phyloP scores from a whole-genome alignment of 2,113 vertebrate genomes.

The Periophthalmus modestus region DNA sequence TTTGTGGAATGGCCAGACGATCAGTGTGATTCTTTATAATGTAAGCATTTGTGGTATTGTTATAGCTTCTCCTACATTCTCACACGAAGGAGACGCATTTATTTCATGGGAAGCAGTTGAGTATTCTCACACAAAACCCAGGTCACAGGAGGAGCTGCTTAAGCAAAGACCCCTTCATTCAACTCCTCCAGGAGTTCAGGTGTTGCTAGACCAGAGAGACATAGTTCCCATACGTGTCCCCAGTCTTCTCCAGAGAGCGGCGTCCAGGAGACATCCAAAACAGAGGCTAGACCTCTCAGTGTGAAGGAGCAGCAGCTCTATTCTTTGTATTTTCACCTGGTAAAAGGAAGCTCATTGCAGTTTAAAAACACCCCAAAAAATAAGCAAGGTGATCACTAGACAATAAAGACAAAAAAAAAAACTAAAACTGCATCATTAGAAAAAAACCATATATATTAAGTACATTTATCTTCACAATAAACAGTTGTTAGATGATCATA shows the following conservation, averaged over 20 bases:
- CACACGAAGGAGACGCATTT: neutral
- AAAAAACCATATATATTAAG: too few species aligned
- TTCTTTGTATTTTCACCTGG: too few species aligned
- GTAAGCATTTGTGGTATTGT: constrained; percentile 34
- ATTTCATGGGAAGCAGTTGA: neutral
- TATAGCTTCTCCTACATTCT: constrained; percentile 2
- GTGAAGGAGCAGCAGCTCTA: too few species aligned
- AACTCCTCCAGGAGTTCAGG: neutral
- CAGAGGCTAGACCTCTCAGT: neutral
- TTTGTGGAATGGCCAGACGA: constrained; percentile 20
- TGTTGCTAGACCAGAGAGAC: neutral
- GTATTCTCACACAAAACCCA: neutral
- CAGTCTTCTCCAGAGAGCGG: neutral
- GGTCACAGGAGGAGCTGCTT: neutral
- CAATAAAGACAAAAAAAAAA: too few species aligned
- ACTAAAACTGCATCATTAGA: too few species aligned
- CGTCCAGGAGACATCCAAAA: neutral
- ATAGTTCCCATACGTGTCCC: neutral
- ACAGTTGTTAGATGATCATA: too few species aligned
- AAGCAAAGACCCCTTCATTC: neutral
- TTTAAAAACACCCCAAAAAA: too few species aligned
- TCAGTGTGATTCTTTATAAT: constrained; percentile 9
- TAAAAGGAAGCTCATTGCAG: too few species aligned
- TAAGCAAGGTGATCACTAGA: too few species aligned
- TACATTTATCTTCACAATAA: too few species aligned